Evolutionary conservation across 1,140 invertebrate genomes (phyloP).

Genomic region (Orius laevigatus): DNA sequence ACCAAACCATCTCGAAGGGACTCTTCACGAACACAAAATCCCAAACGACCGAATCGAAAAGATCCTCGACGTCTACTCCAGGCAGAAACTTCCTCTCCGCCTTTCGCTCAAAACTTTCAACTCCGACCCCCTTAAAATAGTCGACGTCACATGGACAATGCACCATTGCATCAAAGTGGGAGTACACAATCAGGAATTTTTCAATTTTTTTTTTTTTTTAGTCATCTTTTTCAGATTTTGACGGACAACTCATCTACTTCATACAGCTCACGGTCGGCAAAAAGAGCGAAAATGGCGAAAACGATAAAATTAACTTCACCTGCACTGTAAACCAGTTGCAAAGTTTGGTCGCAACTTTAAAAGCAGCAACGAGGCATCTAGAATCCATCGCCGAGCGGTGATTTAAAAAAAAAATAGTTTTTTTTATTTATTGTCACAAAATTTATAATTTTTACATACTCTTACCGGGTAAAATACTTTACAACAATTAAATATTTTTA

Average conservation of each 20-base stretch:
- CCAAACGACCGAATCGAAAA: slow-evolving; percentile 4
- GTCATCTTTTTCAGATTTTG: slow-evolving; percentile 15
- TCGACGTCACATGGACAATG: slow-evolving; percentile 10
- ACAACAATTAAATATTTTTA: not conserved
- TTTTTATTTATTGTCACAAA: slow-evolving; percentile 2
- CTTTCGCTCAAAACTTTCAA: slow-evolving; percentile 1
- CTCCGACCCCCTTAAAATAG: slow-evolving; percentile 1
- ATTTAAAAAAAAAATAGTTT: not conserved
- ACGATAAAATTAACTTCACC: slow-evolving; percentile 4
- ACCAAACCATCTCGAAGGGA: not conserved
- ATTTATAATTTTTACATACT: not conserved
- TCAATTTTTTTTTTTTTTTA: slow-evolving; percentile 3
- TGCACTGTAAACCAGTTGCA: slow-evolving; percentile 14
- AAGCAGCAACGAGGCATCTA: slow-evolving; percentile 12
- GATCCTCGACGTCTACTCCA: not conserved
- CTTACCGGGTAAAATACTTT: not conserved
- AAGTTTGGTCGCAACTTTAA: slow-evolving; percentile 8
- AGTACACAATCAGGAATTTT: not conserved
- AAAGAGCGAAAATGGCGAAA: not conserved
- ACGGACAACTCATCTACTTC: slow-evolving; percentile 10
- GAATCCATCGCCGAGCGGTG: slow-evolving; percentile 7
- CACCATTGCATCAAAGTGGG: slow-evolving; percentile 9
- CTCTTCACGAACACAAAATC: slow-evolving; percentile 1
- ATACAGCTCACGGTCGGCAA: slow-evolving; percentile 1
- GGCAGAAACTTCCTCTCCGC: not conserved